Evolutionary conservation across 1,140 invertebrate species (phyloP).

Genomic region (Drosophila malerkotliana): DNA sequence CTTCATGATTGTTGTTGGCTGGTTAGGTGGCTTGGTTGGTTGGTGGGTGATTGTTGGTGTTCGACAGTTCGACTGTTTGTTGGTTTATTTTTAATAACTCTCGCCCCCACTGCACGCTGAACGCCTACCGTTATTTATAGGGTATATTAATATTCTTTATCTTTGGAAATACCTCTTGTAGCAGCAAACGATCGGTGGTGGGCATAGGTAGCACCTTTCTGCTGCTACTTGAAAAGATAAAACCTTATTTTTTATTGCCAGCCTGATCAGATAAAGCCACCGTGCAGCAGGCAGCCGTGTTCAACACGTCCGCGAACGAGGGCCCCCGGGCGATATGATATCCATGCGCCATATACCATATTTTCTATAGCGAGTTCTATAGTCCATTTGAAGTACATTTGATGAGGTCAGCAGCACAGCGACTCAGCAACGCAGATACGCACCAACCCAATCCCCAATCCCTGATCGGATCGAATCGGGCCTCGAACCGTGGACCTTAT

Average conservation of each 20-base stretch:
- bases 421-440: slow-evolving; percentile 23
- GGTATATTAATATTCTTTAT: slow-evolving; percentile 84
- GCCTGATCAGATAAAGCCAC: slow-evolving; percentile 83
- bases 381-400: slow-evolving; percentile 75
- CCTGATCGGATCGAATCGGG: slow-evolving; percentile 26
- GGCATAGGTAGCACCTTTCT: slow-evolving; percentile 79
- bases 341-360: slow-evolving; percentile 60
- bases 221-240: slow-evolving; percentile 84
- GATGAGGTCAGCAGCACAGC: slow-evolving; percentile 77
- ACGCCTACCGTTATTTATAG: slow-evolving; percentile 72
- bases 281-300: slow-evolving; percentile 72
- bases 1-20: slow-evolving; percentile 43
- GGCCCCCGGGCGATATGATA: slow-evolving; percentile 66
- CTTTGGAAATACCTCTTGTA: slow-evolving; percentile 73
- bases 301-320: slow-evolving; percentile 52
- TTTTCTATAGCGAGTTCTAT: slow-evolving; percentile 36
- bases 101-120: slow-evolving; percentile 47
- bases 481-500: slow-evolving; percentile 42
- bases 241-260: slow-evolving; percentile 82
- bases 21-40: neutral
- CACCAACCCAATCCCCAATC: slow-evolving; percentile 9
- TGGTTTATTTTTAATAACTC: slow-evolving; percentile 75
- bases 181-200: slow-evolving; percentile 32
- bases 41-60: neutral
- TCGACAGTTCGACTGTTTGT: slow-evolving; percentile 48